Evolutionary conservation across 2,888 invertebrate species (phyloP).

Genomic region (Branchipolynoe longqiensis): DNA sequence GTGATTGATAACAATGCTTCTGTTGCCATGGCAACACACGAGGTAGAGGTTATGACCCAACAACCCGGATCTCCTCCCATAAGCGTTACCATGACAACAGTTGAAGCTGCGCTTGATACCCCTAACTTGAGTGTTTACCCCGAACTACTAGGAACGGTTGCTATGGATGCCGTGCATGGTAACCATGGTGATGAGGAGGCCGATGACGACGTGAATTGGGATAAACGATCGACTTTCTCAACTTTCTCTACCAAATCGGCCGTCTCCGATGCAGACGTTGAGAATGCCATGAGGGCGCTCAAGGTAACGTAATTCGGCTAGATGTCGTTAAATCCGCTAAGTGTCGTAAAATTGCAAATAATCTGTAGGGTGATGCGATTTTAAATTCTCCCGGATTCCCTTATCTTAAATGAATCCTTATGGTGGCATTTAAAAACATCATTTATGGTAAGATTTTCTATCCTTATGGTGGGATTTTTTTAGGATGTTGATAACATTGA

Average conservation of each 20-base stretch:
- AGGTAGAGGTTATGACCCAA: background rate
- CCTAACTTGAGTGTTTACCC: slow-evolving; percentile 4
- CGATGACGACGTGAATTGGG: slow-evolving; percentile 18
- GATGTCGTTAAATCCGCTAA: no score
- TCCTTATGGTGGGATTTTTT: no score
- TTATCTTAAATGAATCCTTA: no score
- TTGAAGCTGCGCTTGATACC: slow-evolving; percentile 16
- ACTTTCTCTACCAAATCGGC: slow-evolving; percentile 37
- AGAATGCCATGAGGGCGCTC: slow-evolving; percentile 16
- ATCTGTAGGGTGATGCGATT: no score
- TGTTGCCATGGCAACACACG: slow-evolving; percentile 44
- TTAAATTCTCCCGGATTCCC: no score
- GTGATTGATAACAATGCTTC: slow-evolving; percentile 42
- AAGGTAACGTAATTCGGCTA: slow-evolving; percentile 41
- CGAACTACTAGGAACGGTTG: slow-evolving; percentile 28
- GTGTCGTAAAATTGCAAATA: no score
- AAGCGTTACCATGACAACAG: slow-evolving; percentile 43
- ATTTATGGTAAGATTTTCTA: no score
- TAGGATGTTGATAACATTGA: no score
- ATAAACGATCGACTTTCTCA: background rate
- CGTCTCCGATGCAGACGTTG: slow-evolving; percentile 44
- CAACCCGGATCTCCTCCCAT: background rate
- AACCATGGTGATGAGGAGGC: slow-evolving; percentile 30
- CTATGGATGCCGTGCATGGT: slow-evolving; percentile 25
- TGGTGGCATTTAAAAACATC: no score